phyloP scores from a whole-genome alignment of 2,113 vertebrate genomes.

The Ammodytes marinus region DNA sequence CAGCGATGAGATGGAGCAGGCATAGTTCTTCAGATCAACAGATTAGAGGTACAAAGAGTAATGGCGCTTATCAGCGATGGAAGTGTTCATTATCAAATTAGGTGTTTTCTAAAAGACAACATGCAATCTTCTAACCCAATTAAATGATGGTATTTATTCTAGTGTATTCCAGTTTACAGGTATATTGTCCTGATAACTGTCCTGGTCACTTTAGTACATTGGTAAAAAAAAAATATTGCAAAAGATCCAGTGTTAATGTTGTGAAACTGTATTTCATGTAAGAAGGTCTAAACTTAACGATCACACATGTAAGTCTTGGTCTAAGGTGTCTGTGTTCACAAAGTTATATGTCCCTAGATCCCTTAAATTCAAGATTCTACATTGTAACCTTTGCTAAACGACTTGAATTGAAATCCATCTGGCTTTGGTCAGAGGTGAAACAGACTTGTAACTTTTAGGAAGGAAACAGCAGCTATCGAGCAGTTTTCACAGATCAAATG shows the following conservation, averaged over 20 bases:
- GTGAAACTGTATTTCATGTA: not conserved
- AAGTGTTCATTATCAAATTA: conserved; percentile 8
- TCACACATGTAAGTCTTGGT: not conserved
- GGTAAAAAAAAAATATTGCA: not conserved
- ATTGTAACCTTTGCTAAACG: not conserved
- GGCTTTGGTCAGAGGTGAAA: not conserved
- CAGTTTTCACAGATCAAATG: no score
- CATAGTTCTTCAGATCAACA: conserved; percentile 32
- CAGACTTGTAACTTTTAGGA: not conserved
- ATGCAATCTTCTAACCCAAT: not conserved
- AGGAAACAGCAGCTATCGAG: not conserved
- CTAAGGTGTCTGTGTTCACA: not conserved
- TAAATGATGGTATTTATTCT: not conserved
- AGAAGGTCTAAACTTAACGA: not conserved
- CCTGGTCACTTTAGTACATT: not conserved
- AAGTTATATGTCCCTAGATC: not conserved
- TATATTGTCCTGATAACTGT: not conserved
- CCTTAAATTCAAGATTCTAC: not conserved
- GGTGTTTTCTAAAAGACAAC: not conserved
- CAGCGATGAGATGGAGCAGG: conserved; percentile 18
- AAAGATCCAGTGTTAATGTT: not conserved
- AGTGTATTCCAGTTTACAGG: not conserved
- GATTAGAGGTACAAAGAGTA: conserved; percentile 10
- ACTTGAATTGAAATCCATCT: not conserved
- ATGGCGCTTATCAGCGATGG: not conserved